A percentile compares a stretch with the other conserved stretches of the same genome.
Evolutionary conservation across 2,888 invertebrate genomes (phyloP).

Genomic region (Yponomeuta cagnagella): DNA sequence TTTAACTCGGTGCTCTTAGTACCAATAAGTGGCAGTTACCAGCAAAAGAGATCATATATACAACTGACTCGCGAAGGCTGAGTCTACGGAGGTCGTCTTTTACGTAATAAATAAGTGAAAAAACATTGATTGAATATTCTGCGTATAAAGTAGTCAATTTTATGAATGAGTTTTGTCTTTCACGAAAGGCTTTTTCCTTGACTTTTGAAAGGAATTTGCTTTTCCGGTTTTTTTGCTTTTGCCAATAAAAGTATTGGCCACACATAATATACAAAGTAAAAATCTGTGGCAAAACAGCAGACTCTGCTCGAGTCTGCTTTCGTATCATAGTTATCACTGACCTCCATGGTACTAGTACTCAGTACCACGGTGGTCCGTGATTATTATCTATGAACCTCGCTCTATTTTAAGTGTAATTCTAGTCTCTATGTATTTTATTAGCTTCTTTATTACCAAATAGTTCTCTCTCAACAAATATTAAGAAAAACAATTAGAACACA

Average conservation of each 20-base stretch:
- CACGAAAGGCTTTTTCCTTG: neutral
- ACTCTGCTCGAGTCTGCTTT: too few relatives aligned
- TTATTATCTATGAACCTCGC: too few relatives aligned
- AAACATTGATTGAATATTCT: neutral
- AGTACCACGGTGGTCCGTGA: too few relatives aligned
- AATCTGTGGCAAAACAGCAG: too few relatives aligned
- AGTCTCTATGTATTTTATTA: too few relatives aligned
- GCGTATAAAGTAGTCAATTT: neutral
- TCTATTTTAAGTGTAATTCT: too few relatives aligned
- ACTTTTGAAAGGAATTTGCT: neutral
- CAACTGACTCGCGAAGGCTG: neutral
- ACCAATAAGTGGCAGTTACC: constrained; percentile 5
- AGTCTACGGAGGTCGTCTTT: neutral
- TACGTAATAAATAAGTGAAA: neutral
- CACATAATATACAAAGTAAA: too few relatives aligned
- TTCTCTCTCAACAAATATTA: too few relatives aligned
- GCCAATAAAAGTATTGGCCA: neutral
- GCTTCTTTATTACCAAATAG: too few relatives aligned
- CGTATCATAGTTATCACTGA: too few relatives aligned
- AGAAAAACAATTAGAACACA: too few relatives aligned
- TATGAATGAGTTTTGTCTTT: neutral
- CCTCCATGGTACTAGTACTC: too few relatives aligned
- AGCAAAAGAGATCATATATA: constrained; percentile 8
- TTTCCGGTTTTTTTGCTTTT: neutral
- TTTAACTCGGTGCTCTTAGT: constrained; percentile 9